Base-by-base conservation (phyloP, 2,113 vertebrate genomes). In the Alaudala cheleensis region DNA sequence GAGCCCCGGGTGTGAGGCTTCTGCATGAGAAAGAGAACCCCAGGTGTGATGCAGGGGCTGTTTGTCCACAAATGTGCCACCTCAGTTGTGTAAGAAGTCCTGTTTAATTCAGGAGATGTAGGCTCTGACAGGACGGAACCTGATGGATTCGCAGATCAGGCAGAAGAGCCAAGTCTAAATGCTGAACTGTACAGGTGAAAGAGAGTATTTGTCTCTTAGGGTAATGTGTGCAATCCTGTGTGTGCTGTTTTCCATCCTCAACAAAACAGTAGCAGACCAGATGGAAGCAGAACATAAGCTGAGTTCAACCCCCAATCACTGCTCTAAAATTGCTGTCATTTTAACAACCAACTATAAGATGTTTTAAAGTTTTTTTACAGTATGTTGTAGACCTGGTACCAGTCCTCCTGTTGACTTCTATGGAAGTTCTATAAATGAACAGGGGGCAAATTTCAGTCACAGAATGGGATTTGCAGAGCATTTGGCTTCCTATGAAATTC, bases 251-350 rank as follows among this genome's bases (percentile, higher is more conserved):
- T 56, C 67, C 39, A 34, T 86, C 69, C 50, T 51, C 10, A 19
- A n/a, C 44, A 51, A 37, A 92, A 54, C 79, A 58, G 74, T 15
- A 90, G 54, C 67, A 80, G 88, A 57, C 88, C 94, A 97, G 94
- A 97, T 95, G 88, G 96, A 93, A 84, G 69, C 34, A 81, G 91
- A 92, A 60, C 77, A 81, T 37, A n/a, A 88, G 29, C 49, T 17
- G 79, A 77, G 21, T 84, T 88, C 76, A 84, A 40, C 72, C 76
- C 86, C 78, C 80, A 92, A 53, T 78, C 76, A 53, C 37, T 82
- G 76, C 71, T 86, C 80, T 88, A 67, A 97, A 93, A 86, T 14
- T 39, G 70, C 87, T 93, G 49, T 88, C 37, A 69, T 95, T 96
- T 94, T 95, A 86, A 60, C 60, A 86, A 60, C n/a, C 56, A 90